A percentile compares a stretch with the other conserved stretches of the same genome.
These are phyloP conservation scores for Rhinophrynus dorsalis DNA, from an alignment of 2,797 vertebrate genomes.

Conservation along the genomic window DNA sequence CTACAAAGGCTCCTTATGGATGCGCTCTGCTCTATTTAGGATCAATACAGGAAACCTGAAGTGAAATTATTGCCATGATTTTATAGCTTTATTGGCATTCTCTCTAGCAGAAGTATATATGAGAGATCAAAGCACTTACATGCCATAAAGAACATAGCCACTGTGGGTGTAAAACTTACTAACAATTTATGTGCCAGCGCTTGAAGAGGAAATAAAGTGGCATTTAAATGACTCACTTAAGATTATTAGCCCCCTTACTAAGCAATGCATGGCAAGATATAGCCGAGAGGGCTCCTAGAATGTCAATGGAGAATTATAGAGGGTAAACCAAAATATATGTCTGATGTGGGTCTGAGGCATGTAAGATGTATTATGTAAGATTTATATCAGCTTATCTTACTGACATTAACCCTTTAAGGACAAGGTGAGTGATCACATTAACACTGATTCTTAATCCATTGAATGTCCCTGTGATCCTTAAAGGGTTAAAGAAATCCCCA, in stretches of 20 bases:
- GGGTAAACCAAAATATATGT: too few relatives aligned
- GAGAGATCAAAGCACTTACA: conserved; percentile 50
- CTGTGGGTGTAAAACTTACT: conserved; percentile 45
- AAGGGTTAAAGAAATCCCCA: too few relatives aligned
- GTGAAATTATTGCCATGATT: conserved; percentile 49
- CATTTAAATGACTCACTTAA: conserved; percentile 48
- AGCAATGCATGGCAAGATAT: conserved; percentile 13
- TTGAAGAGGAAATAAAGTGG: conserved; percentile 49
- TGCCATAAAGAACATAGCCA: conserved; percentile 47
- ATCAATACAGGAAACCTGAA: conserved; percentile 48
- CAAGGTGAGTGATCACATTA: too few relatives aligned
- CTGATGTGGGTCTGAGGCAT: too few relatives aligned
- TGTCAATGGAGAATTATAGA: too few relatives aligned
- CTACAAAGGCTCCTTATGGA: conserved; percentile 25
- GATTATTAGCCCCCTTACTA: conserved; percentile 37
- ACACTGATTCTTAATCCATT: too few relatives aligned
- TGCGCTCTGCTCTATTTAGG: conserved; percentile 40
- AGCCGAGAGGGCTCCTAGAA: too few relatives aligned
- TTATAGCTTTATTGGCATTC: conserved; percentile 50
- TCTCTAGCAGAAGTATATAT: conserved; percentile 46
- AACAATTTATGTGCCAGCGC: conserved; percentile 48
- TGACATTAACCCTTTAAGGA: too few relatives aligned
- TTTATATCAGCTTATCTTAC: too few relatives aligned
- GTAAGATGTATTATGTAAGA: too few relatives aligned
- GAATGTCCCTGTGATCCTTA: too few relatives aligned